Evolutionary conservation across 2,888 invertebrate species (phyloP), one percentile per base, ranked within the genome.

Genomic region (Furcula furcula): DNA sequence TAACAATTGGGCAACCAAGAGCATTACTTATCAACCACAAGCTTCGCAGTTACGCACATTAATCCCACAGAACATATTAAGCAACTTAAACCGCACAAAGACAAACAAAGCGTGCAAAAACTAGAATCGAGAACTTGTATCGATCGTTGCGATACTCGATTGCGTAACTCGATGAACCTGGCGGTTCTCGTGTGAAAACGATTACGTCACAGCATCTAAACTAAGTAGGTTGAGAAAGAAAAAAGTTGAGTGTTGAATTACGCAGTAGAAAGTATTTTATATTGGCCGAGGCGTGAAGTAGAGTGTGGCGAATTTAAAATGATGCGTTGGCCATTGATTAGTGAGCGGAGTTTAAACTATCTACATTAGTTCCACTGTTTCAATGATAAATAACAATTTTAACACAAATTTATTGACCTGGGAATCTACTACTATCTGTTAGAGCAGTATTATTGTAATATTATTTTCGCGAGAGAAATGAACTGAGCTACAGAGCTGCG

Each of bases 151-250:
- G 18, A 28, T 16, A 28, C 18, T n/a, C 26, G 25, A 26, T 26
- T 26, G 26, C 14, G 26, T 26, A 26, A 26, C 26, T 26, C 13
- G 26, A 26, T 28, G 43, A 38, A 32, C 40, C 23, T 28, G 21
- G 23, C 31, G 36, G 35, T 44, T 47, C 56, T 55, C 59, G 54
- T 58, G 59, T 54, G 57, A 43, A 53, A 45, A 31, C 27, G 22
- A 34, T 55, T 53, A 48, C 51, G 39, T 55, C 55, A 58, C 15
- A 21, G 15, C 14, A 18, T 26, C 19, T 16, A 28, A 11, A 28
- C 28, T 18, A 28, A 28, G 28, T 28, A 28, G 28, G 28, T 18
- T 28, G 18, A 4, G 15, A 6, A 14, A n/a, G n/a, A 11, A 28
- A 28, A 28, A 28, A 16, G 6, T 10, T 11, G 2, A 28, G 28